Base-by-base conservation (phyloP, 2,888 invertebrate species). In the Melikaiella ostensackeni region DNA sequence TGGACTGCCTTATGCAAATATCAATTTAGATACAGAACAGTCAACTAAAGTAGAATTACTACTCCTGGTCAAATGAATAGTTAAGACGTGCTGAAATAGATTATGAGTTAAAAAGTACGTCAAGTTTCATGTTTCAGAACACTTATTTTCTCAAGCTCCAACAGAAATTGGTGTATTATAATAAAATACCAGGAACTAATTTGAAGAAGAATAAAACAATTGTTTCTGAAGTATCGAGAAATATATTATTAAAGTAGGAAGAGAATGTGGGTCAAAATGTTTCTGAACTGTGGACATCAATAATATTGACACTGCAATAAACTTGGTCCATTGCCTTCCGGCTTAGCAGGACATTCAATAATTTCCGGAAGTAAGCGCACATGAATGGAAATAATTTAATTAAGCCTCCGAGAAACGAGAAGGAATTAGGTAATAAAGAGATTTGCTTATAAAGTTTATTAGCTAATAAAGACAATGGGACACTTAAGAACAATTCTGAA, bases 271-370 rank as follows among this genome's bases (percentile, higher is more conserved):
- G 33, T 33, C n/a, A 35, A 38, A 64, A 66, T 42, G 27, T 46
- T 66, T 24, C 27, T 42, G n/a, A 66, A 42, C 38, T 66, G 9
- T 64, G 66, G 38, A 66, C 66, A 66, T 66, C 66, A 66, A 66
- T 66, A 66, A 46, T 46, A 46, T 66, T 66, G 66, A 66, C 66
- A 66, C 27, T 66, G 42, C 46, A 42, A 66, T 66, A 66, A 38
- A 66, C 46, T 66, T 42, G 66, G 66, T 55, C 55, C 55, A 55
- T 66, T 66, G 66, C 46, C 42, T 66, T 66, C 27, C 30, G 66
- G 66, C 66, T 66, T 66, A 46, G 66, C 46, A 46, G 66, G 46
- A 66, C 30, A 46, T 66, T 30, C 66, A 66, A 66, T 66, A 46
- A 46, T 66, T 66, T 66, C 46, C 19, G 46, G 66, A 66, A 66